Conservation (phyloP, 2,888 invertebrate species). For the Nephrotoma guestfalica region DNA sequence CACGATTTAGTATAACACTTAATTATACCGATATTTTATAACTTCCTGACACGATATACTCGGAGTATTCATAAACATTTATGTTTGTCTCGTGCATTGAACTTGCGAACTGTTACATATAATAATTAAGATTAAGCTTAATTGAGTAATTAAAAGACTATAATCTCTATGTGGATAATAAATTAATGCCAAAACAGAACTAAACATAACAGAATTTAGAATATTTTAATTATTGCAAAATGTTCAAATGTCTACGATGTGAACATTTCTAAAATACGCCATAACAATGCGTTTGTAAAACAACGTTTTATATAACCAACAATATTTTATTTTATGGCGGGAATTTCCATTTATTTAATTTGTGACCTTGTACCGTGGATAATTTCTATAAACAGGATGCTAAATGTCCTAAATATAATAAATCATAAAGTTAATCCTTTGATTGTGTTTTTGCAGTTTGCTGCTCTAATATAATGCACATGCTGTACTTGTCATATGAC, state of each 20-base stretch:
- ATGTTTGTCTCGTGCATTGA: no score
- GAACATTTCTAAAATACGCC: neutral
- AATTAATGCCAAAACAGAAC: no score
- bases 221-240: neutral
- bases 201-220: neutral
- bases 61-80: no score
- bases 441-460: neutral
- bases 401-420: neutral
- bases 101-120: no score
- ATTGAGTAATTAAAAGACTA: no score
- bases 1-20: no score
- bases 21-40: no score
- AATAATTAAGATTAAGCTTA: no score
- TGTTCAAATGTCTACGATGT: neutral
- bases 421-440: neutral
- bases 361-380: neutral
- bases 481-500: neutral
- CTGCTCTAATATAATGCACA: neutral
- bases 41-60: no score
- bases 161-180: no score
- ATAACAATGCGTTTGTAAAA: neutral
- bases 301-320: neutral
- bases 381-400: neutral
- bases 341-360: neutral
- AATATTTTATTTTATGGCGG: neutral